Conservation (phyloP, 2,113 vertebrate genomes). For the Gadus macrocephalus region DNA sequence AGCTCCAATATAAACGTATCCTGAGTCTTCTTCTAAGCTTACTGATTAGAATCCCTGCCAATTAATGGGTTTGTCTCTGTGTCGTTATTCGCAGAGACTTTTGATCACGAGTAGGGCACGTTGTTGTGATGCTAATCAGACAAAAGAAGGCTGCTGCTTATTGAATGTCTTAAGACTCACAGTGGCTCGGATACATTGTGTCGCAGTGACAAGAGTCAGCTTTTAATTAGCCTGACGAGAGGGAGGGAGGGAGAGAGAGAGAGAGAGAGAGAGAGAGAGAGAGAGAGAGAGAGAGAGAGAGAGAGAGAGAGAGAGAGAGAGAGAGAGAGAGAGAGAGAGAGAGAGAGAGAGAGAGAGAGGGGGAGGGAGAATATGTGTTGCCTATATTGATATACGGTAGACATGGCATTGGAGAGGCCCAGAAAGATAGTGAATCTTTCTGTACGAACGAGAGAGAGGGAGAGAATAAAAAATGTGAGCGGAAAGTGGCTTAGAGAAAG, state of each 20-base stretch:
- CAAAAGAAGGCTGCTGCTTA: constrained; percentile 44
- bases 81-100: constrained; percentile 11
- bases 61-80: neutral
- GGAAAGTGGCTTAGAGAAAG: too few species aligned
- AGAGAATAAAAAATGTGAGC: too few species aligned
- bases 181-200: constrained; percentile 35
- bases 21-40: neutral
- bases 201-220: constrained; percentile 40
- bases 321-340: constrained; percentile 6
- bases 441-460: too few species aligned
- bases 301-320: neutral
- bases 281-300: neutral
- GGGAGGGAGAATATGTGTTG: neutral
- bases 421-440: too few species aligned
- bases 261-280: constrained; percentile 2
- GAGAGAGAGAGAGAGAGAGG: neutral
- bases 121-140: constrained; percentile 58
- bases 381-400: neutral
- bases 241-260: constrained; percentile 11
- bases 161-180: constrained; percentile 33
- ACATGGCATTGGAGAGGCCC: neutral
- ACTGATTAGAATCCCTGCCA: constrained; percentile 4
- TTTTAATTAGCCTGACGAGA: constrained; percentile 57
- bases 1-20: constrained; percentile 3
- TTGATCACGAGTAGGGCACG: constrained; percentile 26